Percentiles rank a stretch among this genome's conserved stretches.
These are phyloP conservation scores for Lerista edwardsae DNA, from an alignment of 2,797 vertebrate species.

Conservation along the genomic window DNA sequence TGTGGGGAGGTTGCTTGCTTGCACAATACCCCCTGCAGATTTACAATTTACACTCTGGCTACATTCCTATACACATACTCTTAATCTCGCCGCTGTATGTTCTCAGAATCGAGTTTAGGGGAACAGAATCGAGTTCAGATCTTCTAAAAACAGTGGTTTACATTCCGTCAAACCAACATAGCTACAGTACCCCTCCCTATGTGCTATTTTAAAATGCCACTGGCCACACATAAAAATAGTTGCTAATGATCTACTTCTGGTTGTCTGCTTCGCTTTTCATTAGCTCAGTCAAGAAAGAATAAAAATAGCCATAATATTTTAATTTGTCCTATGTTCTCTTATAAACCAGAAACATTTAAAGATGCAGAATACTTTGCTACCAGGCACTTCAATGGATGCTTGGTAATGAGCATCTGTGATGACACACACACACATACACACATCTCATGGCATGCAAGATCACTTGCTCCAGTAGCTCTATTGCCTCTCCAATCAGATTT, in stretches of 20 bases:
- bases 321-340: neutral
- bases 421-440: no score
- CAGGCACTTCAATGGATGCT: neutral
- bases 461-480: no score
- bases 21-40: no score
- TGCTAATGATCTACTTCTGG: neutral
- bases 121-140: no score
- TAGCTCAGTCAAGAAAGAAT: slow-evolving; percentile 20
- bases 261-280: neutral
- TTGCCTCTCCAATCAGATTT: neutral
- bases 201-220: neutral
- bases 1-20: no score
- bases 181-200: neutral
- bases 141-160: neutral
- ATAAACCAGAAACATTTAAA: slow-evolving; percentile 14
- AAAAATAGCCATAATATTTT: neutral
- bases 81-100: no score
- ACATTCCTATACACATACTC: no score
- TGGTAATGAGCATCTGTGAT: neutral
- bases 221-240: neutral
- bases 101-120: no score
- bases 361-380: neutral
- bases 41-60: no score
- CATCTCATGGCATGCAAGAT: no score
- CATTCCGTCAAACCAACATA: neutral